phyloP scores from a whole-genome alignment of 2,113 vertebrate genomes.

The Scopus umbretta region DNA sequence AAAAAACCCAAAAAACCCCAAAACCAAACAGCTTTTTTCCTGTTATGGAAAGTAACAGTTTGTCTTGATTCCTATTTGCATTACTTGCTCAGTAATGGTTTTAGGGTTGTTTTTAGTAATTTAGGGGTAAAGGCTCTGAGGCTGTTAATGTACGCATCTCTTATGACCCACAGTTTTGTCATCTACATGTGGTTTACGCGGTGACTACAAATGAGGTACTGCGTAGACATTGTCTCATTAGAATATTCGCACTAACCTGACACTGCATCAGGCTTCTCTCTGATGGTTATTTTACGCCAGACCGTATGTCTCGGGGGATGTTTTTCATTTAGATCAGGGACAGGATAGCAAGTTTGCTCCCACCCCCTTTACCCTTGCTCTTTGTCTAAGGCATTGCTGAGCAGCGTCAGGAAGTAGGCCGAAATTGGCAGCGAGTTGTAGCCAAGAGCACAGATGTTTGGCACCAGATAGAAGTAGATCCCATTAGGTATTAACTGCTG shows the following conservation, averaged over 20 bases:
- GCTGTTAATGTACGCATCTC: neutral
- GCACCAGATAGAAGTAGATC: slow-evolving; percentile 12
- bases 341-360: neutral
- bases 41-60: slow-evolving; percentile 1
- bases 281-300: slow-evolving; percentile 48
- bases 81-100: neutral
- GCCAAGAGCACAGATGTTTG: slow-evolving; percentile 55
- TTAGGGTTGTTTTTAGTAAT: slow-evolving; percentile 24
- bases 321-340: neutral
- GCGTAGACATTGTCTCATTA: neutral
- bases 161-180: neutral
- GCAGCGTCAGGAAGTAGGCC: neutral
- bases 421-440: neutral
- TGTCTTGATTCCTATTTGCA: neutral
- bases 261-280: neutral
- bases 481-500: neutral
- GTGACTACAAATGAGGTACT: neutral
- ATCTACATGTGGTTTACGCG: slow-evolving; percentile 7
- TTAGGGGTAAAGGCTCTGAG: neutral
- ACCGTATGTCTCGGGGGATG: slow-evolving; percentile 31
- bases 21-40: neutral
- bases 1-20: too few relatives aligned
- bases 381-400: neutral
- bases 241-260: slow-evolving; percentile 13
- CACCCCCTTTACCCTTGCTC: neutral